These are phyloP conservation scores for Brachylomia viminalis DNA, from an alignment of 2,888 invertebrate species.

Conservation along the genomic window DNA sequence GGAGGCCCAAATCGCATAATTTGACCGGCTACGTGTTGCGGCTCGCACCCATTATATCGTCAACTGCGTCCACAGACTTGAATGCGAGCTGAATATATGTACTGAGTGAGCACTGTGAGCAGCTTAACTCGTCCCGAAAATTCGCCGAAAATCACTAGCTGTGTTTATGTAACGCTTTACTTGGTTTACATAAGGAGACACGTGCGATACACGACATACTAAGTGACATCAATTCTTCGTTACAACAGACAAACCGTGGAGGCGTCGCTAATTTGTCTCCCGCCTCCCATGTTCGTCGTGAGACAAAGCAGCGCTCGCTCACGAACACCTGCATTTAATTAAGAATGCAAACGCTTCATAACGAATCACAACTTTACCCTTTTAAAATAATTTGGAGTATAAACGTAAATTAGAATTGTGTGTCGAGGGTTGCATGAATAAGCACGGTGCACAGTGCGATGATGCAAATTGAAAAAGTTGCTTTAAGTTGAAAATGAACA, in stretches of 20 bases:
- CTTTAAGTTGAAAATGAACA: conserved; percentile 71
- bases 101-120: conserved; percentile 26
- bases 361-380: conserved; percentile 59
- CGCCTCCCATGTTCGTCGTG: conserved; percentile 27
- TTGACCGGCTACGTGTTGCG: conserved; percentile 71
- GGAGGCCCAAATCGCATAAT: conserved; percentile 75
- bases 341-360: conserved; percentile 61
- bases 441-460: conserved; percentile 67
- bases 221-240: conserved; percentile 26
- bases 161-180: conserved; percentile 1
- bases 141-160: conserved; percentile 1
- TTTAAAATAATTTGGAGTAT: conserved; percentile 59
- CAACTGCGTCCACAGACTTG: conserved; percentile 51
- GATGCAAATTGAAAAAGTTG: conserved; percentile 84
- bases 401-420: conserved; percentile 62
- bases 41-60: conserved; percentile 62
- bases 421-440: conserved; percentile 67
- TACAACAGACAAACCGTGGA: conserved; percentile 32
- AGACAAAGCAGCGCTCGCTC: conserved; percentile 48
- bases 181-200: conserved; percentile 11
- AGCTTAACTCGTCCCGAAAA: conserved; percentile 31
- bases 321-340: conserved; percentile 60
- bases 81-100: conserved; percentile 34
- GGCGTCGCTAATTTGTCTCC: conserved; percentile 42
- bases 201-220: conserved; percentile 17